A percentile compares a stretch with the other conserved stretches of the same genome.
These are phyloP conservation scores for Dicentrarchus labrax DNA, from an alignment of 2,113 vertebrate species.

Conservation along the genomic window DNA sequence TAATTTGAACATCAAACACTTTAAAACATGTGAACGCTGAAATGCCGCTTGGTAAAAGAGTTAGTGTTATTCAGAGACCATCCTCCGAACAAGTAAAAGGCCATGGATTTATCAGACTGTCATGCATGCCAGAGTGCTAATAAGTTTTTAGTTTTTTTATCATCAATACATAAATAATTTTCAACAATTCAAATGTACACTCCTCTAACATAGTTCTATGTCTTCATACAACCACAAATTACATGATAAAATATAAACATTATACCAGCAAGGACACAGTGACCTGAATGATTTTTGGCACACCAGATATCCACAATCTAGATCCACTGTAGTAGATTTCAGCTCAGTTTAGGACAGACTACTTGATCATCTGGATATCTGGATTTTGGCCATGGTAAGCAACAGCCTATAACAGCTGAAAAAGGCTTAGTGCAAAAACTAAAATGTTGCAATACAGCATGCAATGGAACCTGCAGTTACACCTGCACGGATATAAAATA, in stretches of 20 bases:
- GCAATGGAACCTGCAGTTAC: conserved; percentile 71
- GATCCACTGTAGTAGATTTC: conserved; percentile 30
- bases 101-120: conserved; percentile 65
- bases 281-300: conserved; percentile 83
- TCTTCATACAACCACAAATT: conserved; percentile 70
- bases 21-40: conserved; percentile 38
- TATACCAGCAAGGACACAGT: conserved; percentile 74
- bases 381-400: conserved; percentile 76
- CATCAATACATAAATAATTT: conserved; percentile 70
- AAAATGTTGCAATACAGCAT: conserved; percentile 79
- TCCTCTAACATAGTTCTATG: conserved; percentile 64
- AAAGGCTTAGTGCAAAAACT: conserved; percentile 80
- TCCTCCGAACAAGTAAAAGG: conserved; percentile 68
- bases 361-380: conserved; percentile 56
- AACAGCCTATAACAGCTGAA: conserved; percentile 82
- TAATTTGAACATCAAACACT: conserved; percentile 39
- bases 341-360: conserved; percentile 37
- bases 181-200: conserved; percentile 64
- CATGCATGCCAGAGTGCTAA: conserved; percentile 60
- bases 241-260: conserved; percentile 71
- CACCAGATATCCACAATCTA: conserved; percentile 70
- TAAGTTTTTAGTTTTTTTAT: conserved; percentile 34
- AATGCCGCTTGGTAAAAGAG: conserved; percentile 53
- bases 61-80: conserved; percentile 59
- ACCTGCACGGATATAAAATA: conserved; percentile 67